A percentile compares a stretch with the other conserved stretches of the same genome.
phyloP scores from a whole-genome alignment of 2,113 vertebrate species.

The Rana temporaria region DNA sequence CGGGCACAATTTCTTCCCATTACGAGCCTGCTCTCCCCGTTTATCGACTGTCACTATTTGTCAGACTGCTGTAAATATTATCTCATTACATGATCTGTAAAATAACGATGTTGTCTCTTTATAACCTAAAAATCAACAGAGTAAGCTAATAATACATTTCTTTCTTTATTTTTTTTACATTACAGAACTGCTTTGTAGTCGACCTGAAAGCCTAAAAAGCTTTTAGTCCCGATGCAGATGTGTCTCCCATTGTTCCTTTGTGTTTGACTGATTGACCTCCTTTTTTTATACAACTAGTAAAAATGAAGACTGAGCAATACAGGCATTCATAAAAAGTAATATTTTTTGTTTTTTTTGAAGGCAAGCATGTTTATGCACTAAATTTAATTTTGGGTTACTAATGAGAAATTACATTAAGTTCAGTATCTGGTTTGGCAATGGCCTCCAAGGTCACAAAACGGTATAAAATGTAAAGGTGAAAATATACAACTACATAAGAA shows the following conservation, averaged over 20 bases:
- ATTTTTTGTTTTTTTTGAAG: not conserved
- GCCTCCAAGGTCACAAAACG: no score
- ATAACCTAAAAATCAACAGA: conserved; percentile 62
- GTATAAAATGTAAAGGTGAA: no score
- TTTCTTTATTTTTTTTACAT: not conserved
- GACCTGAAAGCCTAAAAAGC: not conserved
- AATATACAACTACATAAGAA: no score
- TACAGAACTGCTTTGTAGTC: conserved; percentile 11
- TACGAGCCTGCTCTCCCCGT: conserved; percentile 68
- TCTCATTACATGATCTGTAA: conserved; percentile 68
- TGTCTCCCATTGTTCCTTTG: not conserved
- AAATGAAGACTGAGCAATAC: not conserved
- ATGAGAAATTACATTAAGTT: no score
- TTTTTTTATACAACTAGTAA: not conserved
- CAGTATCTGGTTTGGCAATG: no score
- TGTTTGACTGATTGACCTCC: conserved; percentile 13
- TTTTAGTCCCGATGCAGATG: conserved; percentile 7
- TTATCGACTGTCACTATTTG: conserved; percentile 63
- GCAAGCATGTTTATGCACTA: no score
- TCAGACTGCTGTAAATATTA: conserved; percentile 64
- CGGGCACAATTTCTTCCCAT: conserved; percentile 63
- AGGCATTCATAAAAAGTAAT: not conserved
- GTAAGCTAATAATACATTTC: conserved; percentile 18
- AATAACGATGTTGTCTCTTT: conserved; percentile 62
- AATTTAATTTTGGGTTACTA: no score